These are phyloP conservation scores for Fundulus diaphanus DNA, from an alignment of 2,797 vertebrate species.

Conservation along the genomic window DNA sequence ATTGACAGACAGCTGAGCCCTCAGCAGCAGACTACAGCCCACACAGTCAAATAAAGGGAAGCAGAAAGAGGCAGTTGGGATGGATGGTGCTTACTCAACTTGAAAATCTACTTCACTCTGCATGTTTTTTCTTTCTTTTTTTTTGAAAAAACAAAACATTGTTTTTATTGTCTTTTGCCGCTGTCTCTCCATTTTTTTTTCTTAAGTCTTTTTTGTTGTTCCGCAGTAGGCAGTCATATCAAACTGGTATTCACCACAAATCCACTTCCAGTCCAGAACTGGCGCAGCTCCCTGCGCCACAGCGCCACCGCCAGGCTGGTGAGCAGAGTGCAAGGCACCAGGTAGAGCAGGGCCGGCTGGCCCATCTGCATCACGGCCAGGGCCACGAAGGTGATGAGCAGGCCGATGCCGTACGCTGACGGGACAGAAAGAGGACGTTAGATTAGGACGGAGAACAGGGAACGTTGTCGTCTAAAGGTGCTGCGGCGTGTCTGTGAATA, in stretches of 20 bases:
- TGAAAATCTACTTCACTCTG: constrained; percentile 86
- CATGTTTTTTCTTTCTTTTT: constrained; percentile 70
- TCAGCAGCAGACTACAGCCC: constrained; percentile 70
- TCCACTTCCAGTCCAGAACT: constrained; percentile 98
- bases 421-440: constrained; percentile 21
- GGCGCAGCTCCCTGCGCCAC: constrained; percentile 90
- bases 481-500: not conserved
- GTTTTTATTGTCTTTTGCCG: constrained; percentile 12
- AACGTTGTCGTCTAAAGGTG: not conserved
- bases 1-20: constrained; percentile 72
- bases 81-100: constrained; percentile 89
- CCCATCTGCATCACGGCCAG: constrained; percentile 95
- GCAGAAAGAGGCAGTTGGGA: constrained; percentile 65
- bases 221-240: constrained; percentile 87
- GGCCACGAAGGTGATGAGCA: constrained; percentile 95
- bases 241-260: constrained; percentile 99
- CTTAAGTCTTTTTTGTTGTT: constrained; percentile 59
- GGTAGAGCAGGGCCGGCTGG: constrained; percentile 94
- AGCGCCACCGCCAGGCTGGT: constrained; percentile 90
- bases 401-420: constrained; percentile 92
- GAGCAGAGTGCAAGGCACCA: constrained; percentile 95
- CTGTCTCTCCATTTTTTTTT: constrained; percentile 27
- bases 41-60: constrained; percentile 66
- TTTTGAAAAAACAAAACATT: constrained; percentile 64
- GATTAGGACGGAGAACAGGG: not conserved